Conservation (phyloP, 1,140 invertebrate genomes). For the Drosophila seguyi region DNA sequence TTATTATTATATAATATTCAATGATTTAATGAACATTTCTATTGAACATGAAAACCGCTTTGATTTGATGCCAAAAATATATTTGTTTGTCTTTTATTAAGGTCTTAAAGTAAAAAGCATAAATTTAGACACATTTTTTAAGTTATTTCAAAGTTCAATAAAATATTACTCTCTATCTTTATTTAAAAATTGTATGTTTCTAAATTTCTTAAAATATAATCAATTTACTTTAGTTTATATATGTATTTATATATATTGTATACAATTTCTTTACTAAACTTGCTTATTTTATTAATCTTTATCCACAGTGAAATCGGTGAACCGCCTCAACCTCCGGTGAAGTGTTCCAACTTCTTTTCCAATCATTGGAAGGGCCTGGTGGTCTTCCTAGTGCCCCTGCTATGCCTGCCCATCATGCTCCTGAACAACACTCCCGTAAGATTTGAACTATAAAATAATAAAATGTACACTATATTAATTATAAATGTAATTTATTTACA, state of each 20-base stretch:
- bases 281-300: background rate
- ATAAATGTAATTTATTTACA: slow-evolving; percentile 75
- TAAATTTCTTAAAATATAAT: no score
- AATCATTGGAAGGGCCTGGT: slow-evolving; percentile 89
- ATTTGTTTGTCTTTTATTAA: background rate
- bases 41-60: background rate
- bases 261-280: background rate
- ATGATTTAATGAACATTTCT: background rate
- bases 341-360: slow-evolving; percentile 57
- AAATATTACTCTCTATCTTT: no score
- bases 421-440: slow-evolving; percentile 86
- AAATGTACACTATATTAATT: no score
- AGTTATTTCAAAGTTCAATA: no score
- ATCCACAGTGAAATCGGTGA: slow-evolving; percentile 64
- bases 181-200: no score
- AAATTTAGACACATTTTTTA: background rate
- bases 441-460: no score
- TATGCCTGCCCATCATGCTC: slow-evolving; percentile 88
- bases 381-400: slow-evolving; percentile 87
- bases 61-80: background rate
- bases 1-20: background rate
- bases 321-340: slow-evolving; percentile 40
- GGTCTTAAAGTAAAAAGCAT: background rate
- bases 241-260: background rate
- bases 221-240: no score